Base-by-base conservation (phyloP, 2,888 invertebrate species). In the Sphaeridia pumilis region DNA sequence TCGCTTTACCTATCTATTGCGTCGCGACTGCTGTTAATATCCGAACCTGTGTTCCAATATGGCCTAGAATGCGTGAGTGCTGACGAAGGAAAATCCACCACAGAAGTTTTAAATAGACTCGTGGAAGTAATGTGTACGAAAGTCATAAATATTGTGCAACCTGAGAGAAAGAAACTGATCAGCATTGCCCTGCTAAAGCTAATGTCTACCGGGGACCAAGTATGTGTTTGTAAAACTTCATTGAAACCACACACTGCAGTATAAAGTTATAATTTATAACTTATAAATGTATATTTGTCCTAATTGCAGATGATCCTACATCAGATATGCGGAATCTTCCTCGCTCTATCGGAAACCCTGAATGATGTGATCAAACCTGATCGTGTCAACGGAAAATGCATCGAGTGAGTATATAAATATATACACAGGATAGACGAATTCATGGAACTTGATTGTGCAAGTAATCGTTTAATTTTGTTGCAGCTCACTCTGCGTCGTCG, bases 81-180 rank as follows among this genome's bases (percentile, higher is more conserved):
- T 36, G 56, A 59, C 17, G 59, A 68, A 45, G 63, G 64, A 12
- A 61, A 65, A 54, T 57, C 61, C 17, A 66, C 72, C 24, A 78
- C 80, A 54, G 76, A 78, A 54, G 79, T 87, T 49, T 72, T 90
- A 46, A 78, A 77, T 46, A 78, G 78, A 65, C 75, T 92, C 27
- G 71, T 89, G 45, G 80, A 82, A 60, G 78, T 82, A 0, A 90
- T 88, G 86, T 76, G 87, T 5, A 78, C 79, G 58, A 83, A 81
- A 70, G 84, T 89, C 80, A 79, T 83, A 35, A 72, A 81, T 49
- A 81, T 88, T 2, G 79, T 84, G 0, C 84, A 86, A 62, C 76
- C 81, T 7, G 87, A 88, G 67, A 78, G 84, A 70, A 79, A 84
- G 66, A 94, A 94, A 71, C 75, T 93, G 27, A 78, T 87, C 59